Evolutionary conservation across 2,888 invertebrate genomes (phyloP).

Genomic region (Caenorhabditis sp.): DNA sequence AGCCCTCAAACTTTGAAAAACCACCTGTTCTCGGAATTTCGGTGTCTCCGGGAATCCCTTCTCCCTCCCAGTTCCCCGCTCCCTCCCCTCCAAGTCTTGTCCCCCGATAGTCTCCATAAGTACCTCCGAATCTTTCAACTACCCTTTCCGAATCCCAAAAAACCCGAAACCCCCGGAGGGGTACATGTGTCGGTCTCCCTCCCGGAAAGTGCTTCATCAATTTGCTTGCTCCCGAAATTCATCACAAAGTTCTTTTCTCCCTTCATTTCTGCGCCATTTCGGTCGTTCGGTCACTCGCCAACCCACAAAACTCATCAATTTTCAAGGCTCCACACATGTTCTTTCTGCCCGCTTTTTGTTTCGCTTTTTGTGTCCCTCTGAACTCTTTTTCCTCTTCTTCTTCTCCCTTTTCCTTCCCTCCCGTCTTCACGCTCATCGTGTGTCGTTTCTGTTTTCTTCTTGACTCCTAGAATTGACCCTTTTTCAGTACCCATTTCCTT

Average conservation of each 20-base stretch:
- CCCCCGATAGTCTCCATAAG: too few relatives aligned
- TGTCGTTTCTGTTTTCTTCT: too few relatives aligned
- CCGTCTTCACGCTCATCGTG: too few relatives aligned
- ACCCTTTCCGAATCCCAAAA: background rate
- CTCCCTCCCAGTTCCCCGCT: too few relatives aligned
- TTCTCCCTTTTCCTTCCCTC: constrained; percentile 24
- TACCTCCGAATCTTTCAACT: too few relatives aligned
- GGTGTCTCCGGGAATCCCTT: too few relatives aligned
- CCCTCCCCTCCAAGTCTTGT: too few relatives aligned
- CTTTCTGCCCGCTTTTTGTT: constrained; percentile 39
- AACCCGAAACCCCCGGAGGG: background rate
- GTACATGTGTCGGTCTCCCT: background rate
- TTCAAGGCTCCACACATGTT: constrained; percentile 54
- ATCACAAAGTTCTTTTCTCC: constrained; percentile 41
- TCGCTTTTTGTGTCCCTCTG: constrained; percentile 26
- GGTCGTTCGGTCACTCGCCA: constrained; percentile 27
- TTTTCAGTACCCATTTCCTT: constrained; percentile 9
- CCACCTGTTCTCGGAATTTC: too few relatives aligned
- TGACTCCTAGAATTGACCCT: constrained; percentile 26
- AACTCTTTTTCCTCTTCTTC: constrained; percentile 10
- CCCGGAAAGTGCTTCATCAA: background rate
- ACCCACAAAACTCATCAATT: constrained; percentile 57
- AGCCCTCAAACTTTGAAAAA: too few relatives aligned
- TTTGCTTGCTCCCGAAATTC: constrained; percentile 17
- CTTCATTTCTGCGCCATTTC: too few relatives aligned